Evolutionary conservation across 2,888 invertebrate genomes (phyloP), one percentile per base, ranked within the genome.

Genomic region (Archips xylosteana): DNA sequence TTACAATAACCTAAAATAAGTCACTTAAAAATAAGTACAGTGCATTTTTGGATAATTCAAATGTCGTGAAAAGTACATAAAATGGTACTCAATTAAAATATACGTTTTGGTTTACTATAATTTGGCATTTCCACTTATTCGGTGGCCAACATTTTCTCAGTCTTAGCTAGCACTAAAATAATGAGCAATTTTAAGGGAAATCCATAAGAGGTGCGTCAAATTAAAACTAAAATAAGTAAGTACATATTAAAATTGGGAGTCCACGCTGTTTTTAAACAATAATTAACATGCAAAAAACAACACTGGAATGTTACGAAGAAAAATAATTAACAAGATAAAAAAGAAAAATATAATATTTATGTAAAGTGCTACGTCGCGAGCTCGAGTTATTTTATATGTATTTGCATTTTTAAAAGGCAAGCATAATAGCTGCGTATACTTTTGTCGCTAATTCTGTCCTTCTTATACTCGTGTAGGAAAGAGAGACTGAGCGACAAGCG

Each of bases 51-150:
- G 72, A 67, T 36, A 68, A n/a, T 23, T 69, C 63, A 60, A 69
- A 13, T 15, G 34, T 65, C 63, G 54, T 47, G 54, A 45, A 49
- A 66, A 60, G 60, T 71, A 63, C 59, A 34, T 47, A 65, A 47
- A 34, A n/a, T 32, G 15, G 34, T 67, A 67, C 54, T 66, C 60
- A 60, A 74, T 64, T 74, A 74, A 78, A 82, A 77, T 75, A 75
- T 78, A 76, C 32, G 77, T 78, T 88, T 89, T 89, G 87, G 88
- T 86, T 85, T 79, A 32, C 76, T 80, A 80, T 78, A 85, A 85
- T 89, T 89, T 89, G 87, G 89, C 84, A 85, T 85, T 83, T 77
- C 66, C 81, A 79, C 79, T 76, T 67, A 75, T 74, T 84, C 83
- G 83, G 88, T 88, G 86, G 84, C 83, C 57, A 77, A 79, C 64